Percentiles rank a stretch among this genome's conserved stretches.
Conservation (phyloP, 2,113 vertebrate genomes). For the Copsychus sechellarum region DNA sequence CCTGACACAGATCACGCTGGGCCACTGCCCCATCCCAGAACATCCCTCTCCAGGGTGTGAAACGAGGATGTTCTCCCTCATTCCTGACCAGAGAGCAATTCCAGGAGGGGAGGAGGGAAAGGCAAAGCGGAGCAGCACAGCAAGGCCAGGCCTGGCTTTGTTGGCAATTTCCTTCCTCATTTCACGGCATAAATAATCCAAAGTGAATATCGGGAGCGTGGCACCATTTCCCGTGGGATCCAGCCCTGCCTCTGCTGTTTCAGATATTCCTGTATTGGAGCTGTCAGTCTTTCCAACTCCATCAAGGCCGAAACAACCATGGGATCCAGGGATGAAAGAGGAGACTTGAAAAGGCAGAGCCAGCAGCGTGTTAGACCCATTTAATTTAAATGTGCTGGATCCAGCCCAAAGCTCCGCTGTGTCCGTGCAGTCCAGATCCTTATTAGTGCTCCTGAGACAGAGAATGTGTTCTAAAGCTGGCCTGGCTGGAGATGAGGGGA, state of each 20-base stretch:
- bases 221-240: not conserved
- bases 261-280: not conserved
- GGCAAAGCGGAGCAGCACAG: not conserved
- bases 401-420: not conserved
- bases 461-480: not conserved
- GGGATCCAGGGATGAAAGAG: not conserved
- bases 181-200: not conserved
- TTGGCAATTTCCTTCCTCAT: not conserved
- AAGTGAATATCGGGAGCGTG: not conserved
- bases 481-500: not conserved
- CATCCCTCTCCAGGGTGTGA: not conserved
- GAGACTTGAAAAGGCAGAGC: not conserved
- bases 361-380: not conserved
- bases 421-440: not conserved
- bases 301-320: not conserved
- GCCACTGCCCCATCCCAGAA: not conserved
- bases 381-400: not conserved
- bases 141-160: not conserved
- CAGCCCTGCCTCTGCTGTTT: not conserved
- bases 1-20: not conserved
- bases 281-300: not conserved
- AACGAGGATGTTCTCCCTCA: accelerated
- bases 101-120: not conserved
- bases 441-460: not conserved
- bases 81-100: not conserved